Conservation (phyloP, 2,797 vertebrate genomes). For the Tarsius wallacei region DNA sequence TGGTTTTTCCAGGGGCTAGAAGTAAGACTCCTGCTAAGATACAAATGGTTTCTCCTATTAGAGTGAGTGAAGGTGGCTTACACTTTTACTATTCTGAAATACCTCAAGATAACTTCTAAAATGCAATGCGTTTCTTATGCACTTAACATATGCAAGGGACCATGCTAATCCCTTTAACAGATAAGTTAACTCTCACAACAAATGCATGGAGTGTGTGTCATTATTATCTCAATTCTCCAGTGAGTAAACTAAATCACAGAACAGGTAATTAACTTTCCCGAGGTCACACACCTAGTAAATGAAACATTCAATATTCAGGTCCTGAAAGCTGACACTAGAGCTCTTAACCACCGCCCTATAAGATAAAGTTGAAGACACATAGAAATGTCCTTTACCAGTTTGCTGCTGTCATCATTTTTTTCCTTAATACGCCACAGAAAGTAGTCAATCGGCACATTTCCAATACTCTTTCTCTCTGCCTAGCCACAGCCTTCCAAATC, state of each 20-base stretch:
- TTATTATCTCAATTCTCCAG: background rate
- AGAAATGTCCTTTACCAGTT: constrained; percentile 35
- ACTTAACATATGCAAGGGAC: background rate
- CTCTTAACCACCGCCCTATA: background rate
- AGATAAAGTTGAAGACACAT: constrained; percentile 25
- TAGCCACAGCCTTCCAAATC: constrained; percentile 55
- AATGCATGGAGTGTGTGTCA: background rate
- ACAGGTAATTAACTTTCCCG: background rate
- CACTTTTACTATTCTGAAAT: background rate
- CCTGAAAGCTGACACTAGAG: background rate
- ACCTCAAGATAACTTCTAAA: background rate
- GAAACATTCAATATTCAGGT: background rate
- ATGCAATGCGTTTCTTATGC: background rate
- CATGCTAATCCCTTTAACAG: background rate
- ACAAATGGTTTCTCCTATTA: constrained; percentile 4
- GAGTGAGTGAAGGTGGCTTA: background rate
- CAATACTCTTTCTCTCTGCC: background rate
- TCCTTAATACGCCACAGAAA: background rate
- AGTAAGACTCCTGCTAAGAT: background rate
- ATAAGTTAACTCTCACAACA: background rate
- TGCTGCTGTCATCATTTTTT: constrained; percentile 8
- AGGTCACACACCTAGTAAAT: background rate
- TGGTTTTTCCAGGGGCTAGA: background rate
- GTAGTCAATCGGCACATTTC: constrained; percentile 6
- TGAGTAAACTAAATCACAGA: background rate